Evolutionary conservation across 2,113 vertebrate genomes (phyloP).

Genomic region (Aptenodytes forsteri): DNA sequence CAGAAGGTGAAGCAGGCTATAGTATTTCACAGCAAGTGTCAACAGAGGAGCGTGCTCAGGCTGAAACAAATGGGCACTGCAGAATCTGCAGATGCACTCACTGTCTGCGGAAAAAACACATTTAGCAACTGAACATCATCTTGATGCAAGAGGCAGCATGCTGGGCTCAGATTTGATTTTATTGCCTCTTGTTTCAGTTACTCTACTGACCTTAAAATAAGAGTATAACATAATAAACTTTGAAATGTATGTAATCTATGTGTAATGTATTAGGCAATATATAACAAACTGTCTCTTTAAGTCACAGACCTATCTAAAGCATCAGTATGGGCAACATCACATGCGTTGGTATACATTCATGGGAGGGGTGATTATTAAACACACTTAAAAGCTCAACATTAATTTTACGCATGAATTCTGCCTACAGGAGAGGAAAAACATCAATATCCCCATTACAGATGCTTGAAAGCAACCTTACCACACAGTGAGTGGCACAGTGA

Average conservation of each 20-base stretch:
- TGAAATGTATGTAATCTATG: neutral
- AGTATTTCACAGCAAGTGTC: conserved; percentile 36
- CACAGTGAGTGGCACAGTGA: neutral
- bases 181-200: neutral
- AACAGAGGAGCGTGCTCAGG: neutral
- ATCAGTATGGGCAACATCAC: neutral
- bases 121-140: neutral
- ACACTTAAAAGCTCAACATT: neutral
- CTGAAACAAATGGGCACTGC: conserved; percentile 32
- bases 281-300: neutral
- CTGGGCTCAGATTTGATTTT: neutral
- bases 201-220: conserved; percentile 8
- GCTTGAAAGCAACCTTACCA: neutral
- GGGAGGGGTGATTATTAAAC: neutral
- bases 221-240: neutral
- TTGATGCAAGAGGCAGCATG: neutral
- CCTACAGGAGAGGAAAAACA: neutral
- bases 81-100: neutral
- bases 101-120: neutral
- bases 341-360: neutral
- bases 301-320: neutral
- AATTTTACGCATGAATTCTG: conserved; percentile 14
- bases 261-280: neutral
- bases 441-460: conserved; percentile 30
- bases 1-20: conserved; percentile 34